These are phyloP conservation scores for Vesta saturnalis DNA, from an alignment of 2,888 invertebrate genomes.

Conservation along the genomic window DNA sequence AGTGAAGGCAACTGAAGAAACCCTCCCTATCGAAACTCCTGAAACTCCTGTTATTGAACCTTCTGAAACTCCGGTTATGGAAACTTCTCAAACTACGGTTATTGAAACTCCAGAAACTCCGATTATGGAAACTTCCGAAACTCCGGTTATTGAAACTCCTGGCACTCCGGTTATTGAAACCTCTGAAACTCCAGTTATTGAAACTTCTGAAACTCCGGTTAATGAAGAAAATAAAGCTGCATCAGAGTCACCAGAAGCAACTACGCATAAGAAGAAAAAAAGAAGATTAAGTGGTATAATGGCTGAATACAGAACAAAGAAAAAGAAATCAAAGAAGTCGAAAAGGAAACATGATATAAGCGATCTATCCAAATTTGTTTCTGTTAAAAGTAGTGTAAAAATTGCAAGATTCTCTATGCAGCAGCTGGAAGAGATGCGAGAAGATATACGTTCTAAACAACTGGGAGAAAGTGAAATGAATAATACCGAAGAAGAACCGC, in stretches of 20 bases:
- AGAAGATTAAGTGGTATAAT: conserved; percentile 3
- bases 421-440: conserved; percentile 24
- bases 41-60: background rate
- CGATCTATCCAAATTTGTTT: background rate
- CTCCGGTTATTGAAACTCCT: background rate
- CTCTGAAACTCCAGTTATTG: background rate
- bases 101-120: no score
- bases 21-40: no score
- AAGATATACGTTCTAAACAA: conserved; percentile 5
- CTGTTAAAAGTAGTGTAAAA: conserved; percentile 7
- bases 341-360: background rate
- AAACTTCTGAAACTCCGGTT: background rate
- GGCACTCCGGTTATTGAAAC: no score
- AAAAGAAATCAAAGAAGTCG: background rate
- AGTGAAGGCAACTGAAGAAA: no score
- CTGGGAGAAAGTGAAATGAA: background rate
- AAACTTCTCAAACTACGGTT: no score
- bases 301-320: background rate
- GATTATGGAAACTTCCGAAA: background rate
- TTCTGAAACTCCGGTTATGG: background rate
- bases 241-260: background rate
- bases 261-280: conserved; percentile 1
- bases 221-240: background rate
- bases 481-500: background rate
- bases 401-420: conserved; percentile 22